phyloP scores from a whole-genome alignment of 2,113 vertebrate species.

The Poeciliopsis retropinna region DNA sequence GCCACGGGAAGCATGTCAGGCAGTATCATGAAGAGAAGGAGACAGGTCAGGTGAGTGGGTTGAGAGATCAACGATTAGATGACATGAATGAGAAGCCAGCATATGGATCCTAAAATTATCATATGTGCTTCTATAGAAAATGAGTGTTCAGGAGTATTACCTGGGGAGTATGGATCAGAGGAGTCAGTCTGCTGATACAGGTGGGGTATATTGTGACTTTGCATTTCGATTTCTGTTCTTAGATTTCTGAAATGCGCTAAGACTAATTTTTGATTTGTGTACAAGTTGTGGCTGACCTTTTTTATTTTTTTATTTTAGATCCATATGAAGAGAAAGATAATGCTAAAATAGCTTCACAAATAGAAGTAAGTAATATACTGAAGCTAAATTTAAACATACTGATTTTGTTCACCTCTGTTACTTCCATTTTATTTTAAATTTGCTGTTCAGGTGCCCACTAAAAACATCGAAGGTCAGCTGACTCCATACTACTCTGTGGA shows the following conservation, averaged over 20 bases:
- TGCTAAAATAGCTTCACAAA: conserved; percentile 48
- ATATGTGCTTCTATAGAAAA: conserved; percentile 82
- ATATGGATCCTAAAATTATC: background rate
- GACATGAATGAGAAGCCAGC: background rate
- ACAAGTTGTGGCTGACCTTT: background rate
- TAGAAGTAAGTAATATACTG: conserved; percentile 61
- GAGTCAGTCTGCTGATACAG: conserved; percentile 80
- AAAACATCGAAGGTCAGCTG: conserved; percentile 98
- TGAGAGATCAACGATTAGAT: conserved; percentile 15
- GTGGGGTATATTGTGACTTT: conserved; percentile 69
- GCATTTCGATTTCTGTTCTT: background rate
- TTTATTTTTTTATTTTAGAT: conserved; percentile 30
- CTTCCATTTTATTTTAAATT: background rate
- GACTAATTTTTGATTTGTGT: background rate
- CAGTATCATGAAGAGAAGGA: conserved; percentile 99
- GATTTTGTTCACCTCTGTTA: background rate
- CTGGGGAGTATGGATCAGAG: conserved; percentile 88
- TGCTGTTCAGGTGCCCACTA: conserved; percentile 77
- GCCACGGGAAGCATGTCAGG: conserved; percentile 94
- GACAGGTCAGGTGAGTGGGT: conserved; percentile 88
- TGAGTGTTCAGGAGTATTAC: conserved; percentile 95
- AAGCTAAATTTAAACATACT: background rate
- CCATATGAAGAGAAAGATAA: conserved; percentile 59
- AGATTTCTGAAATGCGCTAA: background rate
- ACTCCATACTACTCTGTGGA: conserved; percentile 91